Evolutionary conservation across 2,797 vertebrate species (phyloP).

Genomic region (Etheostoma perlongum): DNA sequence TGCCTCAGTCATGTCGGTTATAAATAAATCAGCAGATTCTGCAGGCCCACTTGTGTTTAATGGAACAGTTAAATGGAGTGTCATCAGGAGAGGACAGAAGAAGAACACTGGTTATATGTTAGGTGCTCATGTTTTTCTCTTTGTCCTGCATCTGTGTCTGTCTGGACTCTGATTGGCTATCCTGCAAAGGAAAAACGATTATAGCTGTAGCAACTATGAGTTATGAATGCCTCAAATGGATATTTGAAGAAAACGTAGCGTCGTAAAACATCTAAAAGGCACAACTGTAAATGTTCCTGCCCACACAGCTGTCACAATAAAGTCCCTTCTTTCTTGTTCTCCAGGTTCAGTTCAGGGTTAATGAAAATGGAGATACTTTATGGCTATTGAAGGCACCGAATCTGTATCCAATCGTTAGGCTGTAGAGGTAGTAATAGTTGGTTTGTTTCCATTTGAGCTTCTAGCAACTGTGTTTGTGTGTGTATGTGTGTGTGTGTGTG

Average conservation of each 20-base stretch:
- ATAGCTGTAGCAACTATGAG: constrained; percentile 40
- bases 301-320: constrained; percentile 50
- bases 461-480: neutral
- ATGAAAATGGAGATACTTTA: constrained; percentile 72
- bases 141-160: constrained; percentile 31
- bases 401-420: constrained; percentile 43
- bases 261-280: constrained; percentile 57
- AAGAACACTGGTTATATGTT: constrained; percentile 51
- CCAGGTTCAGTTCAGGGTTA: constrained; percentile 71
- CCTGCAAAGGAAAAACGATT: constrained; percentile 34
- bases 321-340: constrained; percentile 54
- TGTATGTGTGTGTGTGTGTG: constrained; percentile 5
- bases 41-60: constrained; percentile 56
- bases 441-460: constrained; percentile 58
- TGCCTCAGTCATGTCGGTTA: constrained; percentile 39
- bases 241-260: constrained; percentile 26
- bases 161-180: constrained; percentile 23
- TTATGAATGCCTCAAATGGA: constrained; percentile 36
- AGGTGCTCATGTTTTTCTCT: constrained; percentile 38
- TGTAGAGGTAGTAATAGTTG: constrained; percentile 32
- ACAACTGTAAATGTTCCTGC: constrained; percentile 46
- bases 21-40: constrained; percentile 65
- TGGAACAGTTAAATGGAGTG: constrained; percentile 64
- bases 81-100: constrained; percentile 33
- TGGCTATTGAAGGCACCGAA: constrained; percentile 54